Evolutionary conservation across 2,113 vertebrate genomes (phyloP), one percentile per base, ranked within the genome.

Genomic region (Aptenodytes forsteri): DNA sequence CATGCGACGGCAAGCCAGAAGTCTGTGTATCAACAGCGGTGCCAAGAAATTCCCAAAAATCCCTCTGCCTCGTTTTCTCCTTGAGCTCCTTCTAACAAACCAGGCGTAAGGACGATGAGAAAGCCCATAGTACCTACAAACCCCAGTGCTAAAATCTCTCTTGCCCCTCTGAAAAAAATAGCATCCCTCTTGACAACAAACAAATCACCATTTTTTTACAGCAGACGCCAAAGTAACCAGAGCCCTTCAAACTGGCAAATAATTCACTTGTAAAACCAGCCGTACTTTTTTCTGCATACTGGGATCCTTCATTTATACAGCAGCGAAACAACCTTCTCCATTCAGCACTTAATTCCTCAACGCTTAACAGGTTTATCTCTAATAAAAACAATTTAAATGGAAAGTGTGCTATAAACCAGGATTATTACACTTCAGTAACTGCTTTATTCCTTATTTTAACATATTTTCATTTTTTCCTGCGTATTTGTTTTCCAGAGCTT

Each of bases 331-430:
- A 59, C 69, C 62, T 91, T 89, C 78, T 67, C 89, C 42, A 76
- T 92, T 90, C 83, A 83, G 92, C 72, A 64, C 89, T 90, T 95
- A 94, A 93, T 95, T 95, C 84, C 83, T 96, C 83, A 94, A 95
- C 6, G 29, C 83, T 97, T 96, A 97, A 93, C 92, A 91, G 87
- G 94, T 93, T 97, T 95, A 87, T 96, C 91, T 95, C 86, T 87
- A 97, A 94, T 93, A 97, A 97, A 97, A 93, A 91, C 94, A 96
- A 97, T 96, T 96, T 87, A 92, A 96, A 96, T 96, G 89, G 91
- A 95, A 97, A 96, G 87, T 77, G 80, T 90, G 91, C 91, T 93
- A 96, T 96, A 95, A 97, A 96, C 78, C 7, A 22, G 81, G 93
- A 94, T 96, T 96, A 97, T 96, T 96, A 93, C 89, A 94, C 93